phyloP scores from a whole-genome alignment of 2,797 vertebrate species.

The Psittacula echo region DNA sequence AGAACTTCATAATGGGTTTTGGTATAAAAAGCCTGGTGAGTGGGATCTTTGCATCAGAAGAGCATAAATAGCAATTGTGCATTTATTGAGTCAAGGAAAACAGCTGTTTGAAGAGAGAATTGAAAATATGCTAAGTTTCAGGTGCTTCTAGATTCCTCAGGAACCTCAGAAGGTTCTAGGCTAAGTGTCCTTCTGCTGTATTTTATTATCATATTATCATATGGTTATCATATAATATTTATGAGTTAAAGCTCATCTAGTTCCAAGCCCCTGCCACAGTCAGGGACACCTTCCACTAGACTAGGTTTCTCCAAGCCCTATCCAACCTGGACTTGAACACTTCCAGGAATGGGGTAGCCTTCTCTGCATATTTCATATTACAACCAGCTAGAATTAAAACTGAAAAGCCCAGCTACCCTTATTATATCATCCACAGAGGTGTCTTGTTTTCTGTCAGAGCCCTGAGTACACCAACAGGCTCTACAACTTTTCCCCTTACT shows the following conservation, averaged over 20 bases:
- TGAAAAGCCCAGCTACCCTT: not conserved
- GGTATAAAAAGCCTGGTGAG: not conserved
- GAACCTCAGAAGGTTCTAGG: not conserved
- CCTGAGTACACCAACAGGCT: not conserved
- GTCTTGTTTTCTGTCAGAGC: not conserved
- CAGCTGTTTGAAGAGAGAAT: not conserved
- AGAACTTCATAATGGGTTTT: not conserved
- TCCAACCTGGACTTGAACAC: not conserved
- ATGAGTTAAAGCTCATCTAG: not conserved
- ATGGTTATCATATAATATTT: not conserved
- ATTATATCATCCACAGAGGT: not conserved
- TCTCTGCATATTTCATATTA: not conserved
- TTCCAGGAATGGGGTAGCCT: not conserved
- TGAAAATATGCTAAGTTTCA: not conserved
- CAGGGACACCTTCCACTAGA: not conserved
- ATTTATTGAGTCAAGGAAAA: not conserved
- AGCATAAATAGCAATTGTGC: not conserved
- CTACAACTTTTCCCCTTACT: not conserved
- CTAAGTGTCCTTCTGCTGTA: not conserved
- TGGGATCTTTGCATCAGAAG: not conserved
- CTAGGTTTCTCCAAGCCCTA: not conserved
- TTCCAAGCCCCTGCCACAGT: not conserved
- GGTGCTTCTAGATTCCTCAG: not conserved
- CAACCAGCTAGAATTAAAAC: not conserved
- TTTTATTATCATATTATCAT: not conserved